Conservation (phyloP, 2,888 invertebrate species). For the Balanococcus diminutus region DNA sequence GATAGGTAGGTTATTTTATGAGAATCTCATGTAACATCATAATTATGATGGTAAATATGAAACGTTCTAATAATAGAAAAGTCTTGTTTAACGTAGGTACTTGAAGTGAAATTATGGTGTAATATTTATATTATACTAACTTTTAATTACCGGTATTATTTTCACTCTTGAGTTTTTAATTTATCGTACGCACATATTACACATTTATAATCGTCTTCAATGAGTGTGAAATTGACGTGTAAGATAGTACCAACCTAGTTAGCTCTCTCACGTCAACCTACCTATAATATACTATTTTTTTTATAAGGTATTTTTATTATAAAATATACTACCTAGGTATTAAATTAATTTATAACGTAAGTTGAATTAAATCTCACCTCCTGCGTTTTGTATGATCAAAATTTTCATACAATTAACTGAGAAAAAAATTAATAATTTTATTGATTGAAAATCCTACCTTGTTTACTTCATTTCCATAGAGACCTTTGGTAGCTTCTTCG, state of each 20-base stretch:
- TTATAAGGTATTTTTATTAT: too few species aligned
- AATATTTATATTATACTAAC: not conserved
- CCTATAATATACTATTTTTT: too few species aligned
- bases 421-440: not conserved
- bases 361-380: not conserved
- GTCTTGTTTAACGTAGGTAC: too few species aligned
- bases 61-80: not conserved
- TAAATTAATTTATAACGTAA: not conserved
- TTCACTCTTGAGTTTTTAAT: not conserved
- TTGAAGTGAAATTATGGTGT: not conserved
- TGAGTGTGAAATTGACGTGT: not conserved
- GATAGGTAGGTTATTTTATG: too few species aligned
- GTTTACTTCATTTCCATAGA: conserved; percentile 38
- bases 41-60: too few species aligned
- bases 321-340: too few species aligned
- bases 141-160: not conserved
- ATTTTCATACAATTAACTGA: not conserved
- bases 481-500: too few species aligned
- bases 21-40: too few species aligned
- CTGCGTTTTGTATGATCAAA: not conserved
- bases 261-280: not conserved
- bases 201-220: not conserved
- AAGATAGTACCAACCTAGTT: not conserved
- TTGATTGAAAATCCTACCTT: not conserved
- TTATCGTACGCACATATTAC: not conserved